Evolutionary conservation across 2,113 vertebrate genomes (phyloP).

Genomic region (Brachyhypopomus gauderio): DNA sequence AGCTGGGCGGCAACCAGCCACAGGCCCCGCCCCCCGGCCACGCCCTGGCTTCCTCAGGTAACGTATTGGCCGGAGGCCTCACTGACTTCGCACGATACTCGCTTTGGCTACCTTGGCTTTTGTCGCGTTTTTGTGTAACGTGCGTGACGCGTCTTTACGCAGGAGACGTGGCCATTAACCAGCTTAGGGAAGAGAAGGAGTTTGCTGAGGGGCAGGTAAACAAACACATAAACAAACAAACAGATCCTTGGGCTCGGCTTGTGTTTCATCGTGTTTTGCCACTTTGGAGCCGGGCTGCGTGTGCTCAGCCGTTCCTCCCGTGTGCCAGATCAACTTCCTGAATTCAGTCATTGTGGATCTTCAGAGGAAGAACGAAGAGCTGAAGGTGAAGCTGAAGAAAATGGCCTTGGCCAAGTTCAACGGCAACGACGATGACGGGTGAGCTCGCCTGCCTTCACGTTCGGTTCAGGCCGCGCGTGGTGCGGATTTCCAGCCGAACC

Average conservation of each 20-base stretch:
- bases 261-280: not conserved
- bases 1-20: slow-evolving; percentile 75
- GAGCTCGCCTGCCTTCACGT: slow-evolving; percentile 26
- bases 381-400: slow-evolving; percentile 90
- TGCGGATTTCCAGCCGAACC: no score
- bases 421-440: slow-evolving; percentile 87
- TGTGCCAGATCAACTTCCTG: slow-evolving; percentile 90
- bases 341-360: slow-evolving; percentile 96
- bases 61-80: not conserved
- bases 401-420: slow-evolving; percentile 90
- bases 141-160: not conserved
- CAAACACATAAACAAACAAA: not conserved
- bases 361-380: slow-evolving; percentile 89
- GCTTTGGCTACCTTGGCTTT: not conserved
- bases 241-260: not conserved
- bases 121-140: not conserved
- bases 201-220: slow-evolving; percentile 90
- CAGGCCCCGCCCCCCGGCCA: slow-evolving; percentile 35
- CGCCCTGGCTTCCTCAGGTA: slow-evolving; percentile 62
- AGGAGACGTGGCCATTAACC: slow-evolving; percentile 79
- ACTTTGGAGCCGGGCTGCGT: not conserved
- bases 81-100: not conserved
- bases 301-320: not conserved
- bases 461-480: no score
- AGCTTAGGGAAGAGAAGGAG: slow-evolving; percentile 83